Evolutionary conservation across 2,113 vertebrate genomes (phyloP).

Genomic region (Pongo pygmaeus): DNA sequence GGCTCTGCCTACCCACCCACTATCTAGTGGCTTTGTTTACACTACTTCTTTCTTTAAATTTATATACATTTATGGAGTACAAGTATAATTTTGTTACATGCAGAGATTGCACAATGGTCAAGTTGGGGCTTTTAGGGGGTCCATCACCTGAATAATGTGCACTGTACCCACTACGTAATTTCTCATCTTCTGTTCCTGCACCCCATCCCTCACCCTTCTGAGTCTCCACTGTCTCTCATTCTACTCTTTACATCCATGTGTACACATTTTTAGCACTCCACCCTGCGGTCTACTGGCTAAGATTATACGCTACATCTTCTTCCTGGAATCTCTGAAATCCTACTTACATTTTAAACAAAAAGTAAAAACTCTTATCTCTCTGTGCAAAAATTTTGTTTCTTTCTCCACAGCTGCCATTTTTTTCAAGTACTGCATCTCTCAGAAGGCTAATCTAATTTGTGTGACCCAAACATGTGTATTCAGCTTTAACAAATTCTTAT

Average conservation of each 20-base stretch:
- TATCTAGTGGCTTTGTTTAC: too few species aligned
- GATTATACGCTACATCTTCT: neutral
- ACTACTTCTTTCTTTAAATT: too few species aligned
- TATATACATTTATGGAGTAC: neutral
- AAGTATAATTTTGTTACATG: neutral
- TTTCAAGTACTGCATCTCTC: neutral
- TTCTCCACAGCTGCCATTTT: neutral
- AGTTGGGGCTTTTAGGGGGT: neutral
- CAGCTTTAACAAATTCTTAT: neutral
- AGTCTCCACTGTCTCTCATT: neutral
- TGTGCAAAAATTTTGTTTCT: neutral
- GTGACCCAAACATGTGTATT: neutral
- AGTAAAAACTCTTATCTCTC: neutral
- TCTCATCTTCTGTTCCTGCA: neutral
- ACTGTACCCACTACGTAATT: neutral
- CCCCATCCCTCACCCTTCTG: neutral
- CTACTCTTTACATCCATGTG: neutral
- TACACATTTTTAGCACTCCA: neutral
- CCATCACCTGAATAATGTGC: neutral
- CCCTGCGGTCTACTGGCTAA: neutral
- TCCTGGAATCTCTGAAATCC: neutral
- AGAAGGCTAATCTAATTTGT: neutral
- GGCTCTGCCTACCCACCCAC: fast-evolving
- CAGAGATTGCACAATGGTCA: neutral
- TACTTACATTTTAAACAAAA: neutral